Evolutionary conservation across 2,888 invertebrate species (phyloP), one percentile per base, ranked within the genome.

Genomic region (Drymonia ruficornis): DNA sequence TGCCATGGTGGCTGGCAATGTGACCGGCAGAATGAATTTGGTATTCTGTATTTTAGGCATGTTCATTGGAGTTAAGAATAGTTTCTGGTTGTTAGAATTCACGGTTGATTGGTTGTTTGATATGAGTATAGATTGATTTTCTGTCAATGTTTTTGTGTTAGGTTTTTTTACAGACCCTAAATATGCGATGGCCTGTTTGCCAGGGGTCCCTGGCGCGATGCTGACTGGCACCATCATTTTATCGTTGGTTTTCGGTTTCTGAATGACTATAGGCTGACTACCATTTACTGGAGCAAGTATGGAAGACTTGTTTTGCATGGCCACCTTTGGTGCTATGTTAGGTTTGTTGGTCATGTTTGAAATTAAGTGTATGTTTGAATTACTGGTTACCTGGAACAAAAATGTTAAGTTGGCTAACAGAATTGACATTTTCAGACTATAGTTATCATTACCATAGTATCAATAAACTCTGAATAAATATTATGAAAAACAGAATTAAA

Each of bases 11-110:
- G 93, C 92, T 13, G 93, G 92, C 49, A 91, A 71, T 23, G 86
- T 86, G 1, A 91, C 89, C 0, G 94, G 94, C 43, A 93, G 78
- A 53, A 94, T 93, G 55, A 93, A 89, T 59, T 94, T 93, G 0
- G 93, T 93, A 52, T 92, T 92, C 61, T 92, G 93, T 45, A 94
- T 87, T 80, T 94, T 94, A 1, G 94, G 94, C 91, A 94, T 86
- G 55, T 84, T 89, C 87, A 93, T 93, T 0, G 94, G 94, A 45
- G 94, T 89, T 49, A 95, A 73, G 54, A 94, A 93, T 40, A 94
- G 80, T 76, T 94, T 95, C 70, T 94, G 93, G 70, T 91, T 94
- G 61, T 83, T 88, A 13, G 84, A 51, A 56, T 86, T 85, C 6
- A 86, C 80, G 72, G 84, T 88, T 12, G 86, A 55, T 61, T 90